phyloP scores from a whole-genome alignment of 1,140 invertebrate species.

The Drosophila neocordata region DNA sequence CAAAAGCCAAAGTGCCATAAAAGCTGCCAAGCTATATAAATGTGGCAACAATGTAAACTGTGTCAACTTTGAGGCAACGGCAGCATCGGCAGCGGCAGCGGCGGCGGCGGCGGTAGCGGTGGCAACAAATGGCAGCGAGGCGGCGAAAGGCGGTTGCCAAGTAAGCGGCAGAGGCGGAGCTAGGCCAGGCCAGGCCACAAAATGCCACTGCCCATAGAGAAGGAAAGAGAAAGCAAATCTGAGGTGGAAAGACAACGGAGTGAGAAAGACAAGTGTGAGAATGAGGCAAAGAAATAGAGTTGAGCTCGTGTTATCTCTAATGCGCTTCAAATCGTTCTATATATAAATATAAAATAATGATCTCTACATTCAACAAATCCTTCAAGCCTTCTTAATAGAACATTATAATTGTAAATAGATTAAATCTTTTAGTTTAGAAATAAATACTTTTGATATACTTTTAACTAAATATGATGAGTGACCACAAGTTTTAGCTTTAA shows the following conservation, averaged over 20 bases:
- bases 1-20: conserved; percentile 78
- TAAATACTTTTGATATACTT: no score
- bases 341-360: no score
- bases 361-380: no score
- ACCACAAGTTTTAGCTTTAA: no score
- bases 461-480: no score
- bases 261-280: background rate
- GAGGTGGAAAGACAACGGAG: background rate
- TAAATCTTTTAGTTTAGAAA: no score
- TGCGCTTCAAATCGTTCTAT: no score
- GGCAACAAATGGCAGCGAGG: background rate
- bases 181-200: conserved; percentile 48
- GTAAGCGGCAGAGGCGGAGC: background rate
- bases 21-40: conserved; percentile 78
- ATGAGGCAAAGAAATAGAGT: background rate
- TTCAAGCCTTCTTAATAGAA: no score
- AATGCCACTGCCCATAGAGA: conserved; percentile 43
- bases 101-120: conserved; percentile 13
- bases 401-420: no score
- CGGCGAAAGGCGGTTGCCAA: background rate
- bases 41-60: conserved; percentile 80
- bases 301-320: background rate
- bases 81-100: conserved; percentile 3
- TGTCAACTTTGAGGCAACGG: conserved; percentile 61
- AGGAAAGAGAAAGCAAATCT: background rate